These are phyloP conservation scores for Pachypanchax playfairii DNA, from an alignment of 2,113 vertebrate genomes.

Conservation along the genomic window DNA sequence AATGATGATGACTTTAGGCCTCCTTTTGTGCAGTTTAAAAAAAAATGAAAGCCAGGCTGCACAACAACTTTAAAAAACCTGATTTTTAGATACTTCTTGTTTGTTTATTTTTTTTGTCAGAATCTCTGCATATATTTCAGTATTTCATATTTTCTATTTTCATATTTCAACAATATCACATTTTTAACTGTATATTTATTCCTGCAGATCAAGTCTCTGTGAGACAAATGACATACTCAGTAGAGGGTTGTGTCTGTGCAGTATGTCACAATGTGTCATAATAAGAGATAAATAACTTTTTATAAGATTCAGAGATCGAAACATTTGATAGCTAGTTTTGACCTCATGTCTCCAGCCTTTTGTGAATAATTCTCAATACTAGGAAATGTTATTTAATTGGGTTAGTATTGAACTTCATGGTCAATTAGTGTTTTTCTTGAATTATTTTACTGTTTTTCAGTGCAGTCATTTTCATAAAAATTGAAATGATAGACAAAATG, in stretches of 20 bases:
- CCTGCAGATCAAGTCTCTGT: too few species aligned
- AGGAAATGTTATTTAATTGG: background rate
- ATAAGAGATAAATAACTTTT: background rate
- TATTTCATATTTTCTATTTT: too few species aligned
- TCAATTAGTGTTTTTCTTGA: background rate
- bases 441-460: background rate
- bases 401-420: background rate
- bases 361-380: background rate
- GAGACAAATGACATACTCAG: too few species aligned
- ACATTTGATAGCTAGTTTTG: too few species aligned
- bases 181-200: too few species aligned
- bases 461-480: background rate
- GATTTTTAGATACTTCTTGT: background rate
- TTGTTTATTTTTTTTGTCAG: background rate
- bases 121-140: too few species aligned
- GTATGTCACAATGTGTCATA: slow-evolving; percentile 3
- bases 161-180: too few species aligned
- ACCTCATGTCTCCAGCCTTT: too few species aligned
- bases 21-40: too few species aligned
- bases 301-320: too few species aligned
- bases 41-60: background rate
- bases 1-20: background rate
- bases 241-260: too few species aligned
- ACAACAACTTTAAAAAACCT: background rate
- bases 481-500: background rate